Percentiles rank a stretch among this genome's conserved stretches.
phyloP scores from a whole-genome alignment of 2,888 invertebrate genomes.

The Syrphus vitripennis region DNA sequence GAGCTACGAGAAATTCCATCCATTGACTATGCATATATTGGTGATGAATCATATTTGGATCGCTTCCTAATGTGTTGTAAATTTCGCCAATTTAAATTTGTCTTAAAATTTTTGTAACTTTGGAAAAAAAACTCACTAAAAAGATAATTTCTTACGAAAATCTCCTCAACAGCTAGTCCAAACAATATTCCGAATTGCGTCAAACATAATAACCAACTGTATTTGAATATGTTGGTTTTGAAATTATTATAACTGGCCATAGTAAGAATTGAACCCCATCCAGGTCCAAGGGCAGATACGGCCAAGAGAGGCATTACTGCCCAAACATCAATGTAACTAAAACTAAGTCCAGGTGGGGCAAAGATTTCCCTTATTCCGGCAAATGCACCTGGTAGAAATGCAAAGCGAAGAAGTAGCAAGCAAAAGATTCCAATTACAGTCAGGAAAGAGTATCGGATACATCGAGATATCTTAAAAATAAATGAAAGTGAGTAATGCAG shows the following conservation, averaged over 20 bases:
- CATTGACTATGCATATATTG: constrained; percentile 73
- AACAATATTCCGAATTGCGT: constrained; percentile 75
- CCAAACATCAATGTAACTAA: neutral
- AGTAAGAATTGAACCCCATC: constrained; percentile 91
- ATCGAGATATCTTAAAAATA: constrained; percentile 74
- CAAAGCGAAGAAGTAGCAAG: constrained; percentile 74
- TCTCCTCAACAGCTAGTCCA: constrained; percentile 85
- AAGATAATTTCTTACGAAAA: constrained; percentile 85
- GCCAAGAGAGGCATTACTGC: constrained; percentile 71
- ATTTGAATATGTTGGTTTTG: constrained; percentile 85
- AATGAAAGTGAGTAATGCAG: neutral
- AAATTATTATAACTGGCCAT: constrained; percentile 92
- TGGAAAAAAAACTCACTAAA: constrained; percentile 45
- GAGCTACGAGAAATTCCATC: constrained; percentile 75
- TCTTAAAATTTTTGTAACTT: neutral
- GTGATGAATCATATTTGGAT: neutral
- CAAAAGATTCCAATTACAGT: constrained; percentile 72
- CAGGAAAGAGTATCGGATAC: constrained; percentile 74
- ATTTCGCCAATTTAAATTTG: neutral
- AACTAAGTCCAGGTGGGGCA: constrained; percentile 25
- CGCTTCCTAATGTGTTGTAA: neutral
- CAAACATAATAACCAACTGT: constrained; percentile 76
- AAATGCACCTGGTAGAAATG: constrained; percentile 75
- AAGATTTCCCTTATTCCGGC: constrained; percentile 59
- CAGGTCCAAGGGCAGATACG: constrained; percentile 91